These are phyloP conservation scores for Paratilapia polleni DNA, from an alignment of 2,113 vertebrate genomes.

Conservation along the genomic window DNA sequence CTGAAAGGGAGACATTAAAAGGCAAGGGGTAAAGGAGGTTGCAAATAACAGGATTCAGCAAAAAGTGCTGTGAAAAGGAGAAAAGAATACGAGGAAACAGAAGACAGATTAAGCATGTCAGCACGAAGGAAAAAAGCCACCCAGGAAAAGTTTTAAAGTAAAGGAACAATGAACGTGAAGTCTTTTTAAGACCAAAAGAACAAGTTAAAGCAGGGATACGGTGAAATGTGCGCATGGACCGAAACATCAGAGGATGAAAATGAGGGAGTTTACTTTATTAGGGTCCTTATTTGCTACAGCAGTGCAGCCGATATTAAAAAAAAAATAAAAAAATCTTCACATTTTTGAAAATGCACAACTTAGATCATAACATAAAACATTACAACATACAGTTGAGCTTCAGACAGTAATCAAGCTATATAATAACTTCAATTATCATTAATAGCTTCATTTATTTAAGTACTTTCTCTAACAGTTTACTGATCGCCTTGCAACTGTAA, in stretches of 20 bases:
- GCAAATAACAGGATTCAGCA: not conserved
- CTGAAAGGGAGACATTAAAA: not conserved
- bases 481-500: not conserved
- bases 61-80: not conserved
- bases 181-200: too few species aligned
- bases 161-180: not conserved
- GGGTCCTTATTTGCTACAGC: not conserved
- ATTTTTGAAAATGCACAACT: too few species aligned
- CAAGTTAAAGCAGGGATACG: not conserved
- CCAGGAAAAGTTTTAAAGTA: not conserved
- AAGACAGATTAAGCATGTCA: not conserved
- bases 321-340: too few species aligned
- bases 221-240: not conserved
- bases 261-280: not conserved
- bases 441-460: not conserved
- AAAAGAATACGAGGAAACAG: not conserved
- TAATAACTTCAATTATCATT: not conserved
- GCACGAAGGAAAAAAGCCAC: accelerated
- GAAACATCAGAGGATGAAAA: not conserved
- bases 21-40: not conserved
- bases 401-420: not conserved
- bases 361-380: not conserved
- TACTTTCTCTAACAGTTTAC: not conserved
- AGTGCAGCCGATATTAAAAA: too few species aligned
- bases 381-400: not conserved